Conservation (phyloP, 2,113 vertebrate genomes). For the Meriones unguiculatus region DNA sequence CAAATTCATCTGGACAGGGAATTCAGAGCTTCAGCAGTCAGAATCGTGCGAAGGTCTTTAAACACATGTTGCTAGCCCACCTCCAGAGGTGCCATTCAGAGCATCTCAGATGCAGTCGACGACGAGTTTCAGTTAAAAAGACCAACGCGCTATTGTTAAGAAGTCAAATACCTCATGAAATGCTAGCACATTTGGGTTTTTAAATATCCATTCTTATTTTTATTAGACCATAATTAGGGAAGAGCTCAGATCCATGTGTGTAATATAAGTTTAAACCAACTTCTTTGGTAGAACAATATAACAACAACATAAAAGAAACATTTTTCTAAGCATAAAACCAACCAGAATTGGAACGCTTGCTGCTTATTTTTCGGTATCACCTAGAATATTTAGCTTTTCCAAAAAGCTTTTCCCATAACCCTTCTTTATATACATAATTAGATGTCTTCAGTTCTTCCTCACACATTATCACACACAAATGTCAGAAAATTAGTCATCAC, state of each 20-base stretch:
- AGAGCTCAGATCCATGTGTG: fast-evolving
- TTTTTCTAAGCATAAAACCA: background rate
- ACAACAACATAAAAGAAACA: background rate
- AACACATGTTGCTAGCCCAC: background rate
- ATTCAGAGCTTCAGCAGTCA: background rate
- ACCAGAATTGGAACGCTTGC: background rate
- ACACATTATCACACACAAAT: background rate
- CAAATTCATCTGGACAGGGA: background rate
- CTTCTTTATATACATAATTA: background rate
- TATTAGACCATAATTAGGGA: background rate
- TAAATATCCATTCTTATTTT: background rate
- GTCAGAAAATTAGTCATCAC: background rate
- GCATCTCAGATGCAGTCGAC: background rate
- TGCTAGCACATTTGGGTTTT: background rate
- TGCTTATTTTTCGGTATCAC: background rate
- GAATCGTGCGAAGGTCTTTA: background rate
- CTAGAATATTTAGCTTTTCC: background rate
- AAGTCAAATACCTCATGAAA: background rate
- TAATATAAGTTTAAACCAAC: background rate
- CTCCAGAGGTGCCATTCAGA: background rate
- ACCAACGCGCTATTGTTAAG: background rate
- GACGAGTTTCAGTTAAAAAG: background rate
- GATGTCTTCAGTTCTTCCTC: background rate
- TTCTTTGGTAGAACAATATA: background rate
- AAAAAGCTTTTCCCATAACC: background rate